These are phyloP conservation scores for Batillaria attramentaria DNA, from an alignment of 1,140 invertebrate genomes.

Conservation along the genomic window DNA sequence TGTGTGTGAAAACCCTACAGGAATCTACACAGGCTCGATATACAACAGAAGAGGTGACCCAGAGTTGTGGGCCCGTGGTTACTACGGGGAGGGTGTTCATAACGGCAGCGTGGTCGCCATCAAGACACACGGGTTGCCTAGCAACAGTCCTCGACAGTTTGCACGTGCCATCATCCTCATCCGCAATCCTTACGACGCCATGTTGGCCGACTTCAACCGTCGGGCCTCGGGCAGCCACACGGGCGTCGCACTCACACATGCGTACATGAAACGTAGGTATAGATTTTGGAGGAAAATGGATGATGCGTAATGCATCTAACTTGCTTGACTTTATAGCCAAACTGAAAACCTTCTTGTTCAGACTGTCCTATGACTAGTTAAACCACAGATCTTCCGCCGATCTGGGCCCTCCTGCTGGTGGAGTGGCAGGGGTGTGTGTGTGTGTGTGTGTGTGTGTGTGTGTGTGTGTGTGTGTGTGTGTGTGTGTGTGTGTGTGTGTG, in stretches of 20 bases:
- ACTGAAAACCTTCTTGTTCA: background rate
- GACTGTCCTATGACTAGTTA: background rate
- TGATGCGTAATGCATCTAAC: no score
- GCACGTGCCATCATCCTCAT: constrained; percentile 48
- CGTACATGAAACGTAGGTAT: constrained; percentile 44
- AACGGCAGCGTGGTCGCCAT: constrained; percentile 83
- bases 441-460: no score
- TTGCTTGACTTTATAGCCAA: background rate
- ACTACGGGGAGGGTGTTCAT: constrained; percentile 77
- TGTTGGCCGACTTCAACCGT: constrained; percentile 78
- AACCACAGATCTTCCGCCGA: no score
- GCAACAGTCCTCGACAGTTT: constrained; percentile 46
- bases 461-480: no score
- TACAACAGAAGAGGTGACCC: background rate
- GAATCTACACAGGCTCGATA: constrained; percentile 11
- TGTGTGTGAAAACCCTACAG: background rate
- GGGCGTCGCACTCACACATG: constrained; percentile 75
- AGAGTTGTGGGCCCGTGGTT: constrained; percentile 10
- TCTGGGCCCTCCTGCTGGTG: no score
- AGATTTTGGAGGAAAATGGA: background rate
- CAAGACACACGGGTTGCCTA: constrained; percentile 85
- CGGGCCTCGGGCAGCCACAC: constrained; percentile 79
- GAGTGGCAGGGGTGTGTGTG: no score
- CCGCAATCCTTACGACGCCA: constrained; percentile 52
- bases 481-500: no score